phyloP scores from a whole-genome alignment of 2,888 invertebrate genomes.

The Mythimna ferrago region DNA sequence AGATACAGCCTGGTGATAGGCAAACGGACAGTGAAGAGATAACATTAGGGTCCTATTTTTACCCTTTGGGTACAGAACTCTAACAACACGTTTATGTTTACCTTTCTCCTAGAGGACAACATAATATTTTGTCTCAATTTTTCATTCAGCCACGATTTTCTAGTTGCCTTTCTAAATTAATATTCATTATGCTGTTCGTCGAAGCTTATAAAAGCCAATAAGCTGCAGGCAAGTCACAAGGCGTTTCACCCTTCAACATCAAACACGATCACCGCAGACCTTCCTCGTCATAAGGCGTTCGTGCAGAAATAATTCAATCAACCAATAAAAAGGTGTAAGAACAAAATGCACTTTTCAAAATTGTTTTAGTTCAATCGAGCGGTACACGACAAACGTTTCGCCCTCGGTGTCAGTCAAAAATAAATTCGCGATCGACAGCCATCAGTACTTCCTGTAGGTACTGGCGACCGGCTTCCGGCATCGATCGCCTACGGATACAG shows the following conservation, averaged over 20 bases:
- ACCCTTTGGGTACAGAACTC: too few relatives aligned
- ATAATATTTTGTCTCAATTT: not conserved
- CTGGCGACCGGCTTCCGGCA: slow-evolving; percentile 77
- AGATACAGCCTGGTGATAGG: too few relatives aligned
- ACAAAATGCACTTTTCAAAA: slow-evolving; percentile 59
- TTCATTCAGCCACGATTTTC: not conserved
- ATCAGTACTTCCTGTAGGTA: slow-evolving; percentile 75
- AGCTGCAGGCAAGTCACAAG: slow-evolving; percentile 5
- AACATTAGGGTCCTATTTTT: too few relatives aligned
- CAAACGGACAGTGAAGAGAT: too few relatives aligned
- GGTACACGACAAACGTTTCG: slow-evolving; percentile 58
- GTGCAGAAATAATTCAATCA: slow-evolving; percentile 50
- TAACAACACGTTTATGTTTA: too few relatives aligned
- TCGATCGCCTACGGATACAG: slow-evolving; percentile 80
- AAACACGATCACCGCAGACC: slow-evolving; percentile 10
- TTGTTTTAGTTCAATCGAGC: slow-evolving; percentile 60
- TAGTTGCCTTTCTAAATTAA: not conserved
- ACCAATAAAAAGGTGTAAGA: slow-evolving; percentile 40
- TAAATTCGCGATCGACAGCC: slow-evolving; percentile 69
- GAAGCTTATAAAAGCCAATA: slow-evolving; percentile 24
- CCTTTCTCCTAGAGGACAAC: not conserved
- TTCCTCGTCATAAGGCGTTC: not conserved
- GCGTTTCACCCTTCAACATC: slow-evolving; percentile 22
- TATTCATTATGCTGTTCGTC: slow-evolving; percentile 5
- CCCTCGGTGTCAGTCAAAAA: slow-evolving; percentile 70